Conservation (phyloP, 2,888 invertebrate species). For the Syrphus vitripennis region DNA sequence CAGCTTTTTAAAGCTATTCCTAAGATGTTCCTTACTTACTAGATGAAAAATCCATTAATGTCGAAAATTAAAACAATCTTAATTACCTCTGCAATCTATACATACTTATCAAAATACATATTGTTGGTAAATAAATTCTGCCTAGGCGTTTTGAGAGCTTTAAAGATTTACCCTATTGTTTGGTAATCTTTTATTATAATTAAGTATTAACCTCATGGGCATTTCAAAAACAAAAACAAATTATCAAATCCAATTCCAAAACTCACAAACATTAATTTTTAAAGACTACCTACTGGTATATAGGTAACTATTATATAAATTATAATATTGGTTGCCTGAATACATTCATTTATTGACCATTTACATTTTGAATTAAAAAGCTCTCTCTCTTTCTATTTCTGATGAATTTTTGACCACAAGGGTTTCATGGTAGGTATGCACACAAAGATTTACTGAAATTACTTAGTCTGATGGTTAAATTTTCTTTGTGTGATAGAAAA, state of each 20-base stretch:
- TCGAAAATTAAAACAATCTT: no score
- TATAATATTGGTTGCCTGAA: not conserved
- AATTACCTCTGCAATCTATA: no score
- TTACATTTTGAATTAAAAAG: not conserved
- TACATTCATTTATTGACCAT: not conserved
- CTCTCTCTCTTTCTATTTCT: not conserved
- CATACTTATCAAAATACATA: no score
- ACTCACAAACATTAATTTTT: not conserved
- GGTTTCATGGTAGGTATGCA: not conserved
- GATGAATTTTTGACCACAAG: not conserved
- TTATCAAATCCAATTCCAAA: not conserved
- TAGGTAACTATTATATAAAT: not conserved
- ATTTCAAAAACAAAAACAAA: not conserved
- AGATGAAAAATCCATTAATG: no score
- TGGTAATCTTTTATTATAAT: no score
- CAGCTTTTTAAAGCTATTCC: no score
- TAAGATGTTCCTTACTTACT: no score
- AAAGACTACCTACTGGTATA: not conserved
- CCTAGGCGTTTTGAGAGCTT: not conserved
- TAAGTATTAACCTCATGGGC: not conserved
- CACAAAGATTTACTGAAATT: not conserved
- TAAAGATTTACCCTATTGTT: not conserved
- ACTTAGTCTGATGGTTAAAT: not conserved
- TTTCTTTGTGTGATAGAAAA: not conserved
- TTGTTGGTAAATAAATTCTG: not conserved